Evolutionary conservation across 2,888 invertebrate species (phyloP).

Genomic region (Drosophila cracens): DNA sequence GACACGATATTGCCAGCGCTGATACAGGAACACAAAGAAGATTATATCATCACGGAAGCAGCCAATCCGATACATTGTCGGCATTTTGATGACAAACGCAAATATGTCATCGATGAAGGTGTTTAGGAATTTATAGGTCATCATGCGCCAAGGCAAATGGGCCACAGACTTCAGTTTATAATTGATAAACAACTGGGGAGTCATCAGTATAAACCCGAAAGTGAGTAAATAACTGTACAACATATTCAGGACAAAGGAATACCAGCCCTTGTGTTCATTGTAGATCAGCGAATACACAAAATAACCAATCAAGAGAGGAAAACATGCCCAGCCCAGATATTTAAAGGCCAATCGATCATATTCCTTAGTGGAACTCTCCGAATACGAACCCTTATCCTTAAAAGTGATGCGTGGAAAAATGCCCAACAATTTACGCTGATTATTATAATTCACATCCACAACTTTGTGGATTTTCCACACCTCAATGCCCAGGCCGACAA

Average conservation of each 20-base stretch:
- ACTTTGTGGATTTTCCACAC: constrained; percentile 99
- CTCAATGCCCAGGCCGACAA: constrained; percentile 97
- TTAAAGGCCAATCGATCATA: constrained; percentile 98
- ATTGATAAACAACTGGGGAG: constrained; percentile 99
- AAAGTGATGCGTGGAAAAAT: constrained; percentile 92
- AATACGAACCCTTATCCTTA: constrained; percentile 98
- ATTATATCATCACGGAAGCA: constrained; percentile 99
- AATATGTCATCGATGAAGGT: constrained; percentile 99
- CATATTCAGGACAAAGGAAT: constrained; percentile 98
- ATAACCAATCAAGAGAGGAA: constrained; percentile 96
- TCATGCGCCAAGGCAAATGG: constrained; percentile 99
- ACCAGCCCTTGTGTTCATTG: constrained; percentile 99
- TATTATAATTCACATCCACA: constrained; percentile 92
- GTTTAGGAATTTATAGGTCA: constrained; percentile 99
- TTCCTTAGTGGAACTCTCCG: constrained; percentile 95
- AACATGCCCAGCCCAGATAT: constrained; percentile 98
- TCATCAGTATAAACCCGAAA: constrained; percentile 99
- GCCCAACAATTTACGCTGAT: constrained; percentile 91
- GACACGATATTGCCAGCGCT: constrained; percentile 99
- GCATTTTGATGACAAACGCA: constrained; percentile 99
- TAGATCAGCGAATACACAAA: constrained; percentile 97
- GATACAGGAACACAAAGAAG: constrained; percentile 99
- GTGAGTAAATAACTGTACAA: constrained; percentile 98
- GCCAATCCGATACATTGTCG: constrained; percentile 98
- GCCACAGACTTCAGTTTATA: constrained; percentile 99